A percentile compares a stretch with the other conserved stretches of the same genome.
Conservation (phyloP, 1,140 invertebrate genomes). For the Bombus sibiricus region DNA sequence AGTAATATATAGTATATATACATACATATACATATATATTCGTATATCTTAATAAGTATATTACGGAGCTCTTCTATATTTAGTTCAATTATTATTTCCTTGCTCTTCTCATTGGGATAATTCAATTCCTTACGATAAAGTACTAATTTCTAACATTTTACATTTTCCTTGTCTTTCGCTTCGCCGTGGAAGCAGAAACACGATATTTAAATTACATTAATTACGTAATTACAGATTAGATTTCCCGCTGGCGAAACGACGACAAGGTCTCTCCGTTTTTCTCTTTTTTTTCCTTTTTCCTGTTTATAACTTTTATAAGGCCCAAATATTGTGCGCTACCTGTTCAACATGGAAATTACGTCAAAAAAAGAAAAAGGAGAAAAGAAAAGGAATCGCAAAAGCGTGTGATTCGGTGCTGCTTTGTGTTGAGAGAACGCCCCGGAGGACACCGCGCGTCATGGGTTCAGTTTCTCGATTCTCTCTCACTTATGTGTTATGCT, state of each 20-base stretch:
- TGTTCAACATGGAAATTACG: slow-evolving; percentile 63
- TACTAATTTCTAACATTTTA: slow-evolving; percentile 33
- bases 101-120: slow-evolving; percentile 38
- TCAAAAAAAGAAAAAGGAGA: neutral
- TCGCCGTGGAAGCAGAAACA: slow-evolving; percentile 18
- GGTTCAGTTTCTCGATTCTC: slow-evolving; percentile 56
- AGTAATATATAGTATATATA: slow-evolving; percentile 22
- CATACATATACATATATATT: slow-evolving; percentile 36
- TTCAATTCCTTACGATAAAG: slow-evolving; percentile 66
- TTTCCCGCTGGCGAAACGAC: neutral
- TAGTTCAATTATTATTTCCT: slow-evolving; percentile 1
- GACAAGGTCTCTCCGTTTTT: neutral
- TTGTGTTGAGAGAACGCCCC: neutral
- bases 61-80: slow-evolving; percentile 48
- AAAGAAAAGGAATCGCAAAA: slow-evolving; percentile 48
- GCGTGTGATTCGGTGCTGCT: slow-evolving; percentile 18
- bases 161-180: neutral
- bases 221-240: neutral
- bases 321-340: slow-evolving; percentile 72
- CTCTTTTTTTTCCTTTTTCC: slow-evolving; percentile 1
- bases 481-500: slow-evolving; percentile 38
- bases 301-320: slow-evolving; percentile 66
- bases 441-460: neutral
- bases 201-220: neutral
- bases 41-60: slow-evolving; percentile 45